A percentile compares a stretch with the other conserved stretches of the same genome.
Evolutionary conservation across 2,797 vertebrate genomes (phyloP).

Genomic region (Xyrichtys novacula): DNA sequence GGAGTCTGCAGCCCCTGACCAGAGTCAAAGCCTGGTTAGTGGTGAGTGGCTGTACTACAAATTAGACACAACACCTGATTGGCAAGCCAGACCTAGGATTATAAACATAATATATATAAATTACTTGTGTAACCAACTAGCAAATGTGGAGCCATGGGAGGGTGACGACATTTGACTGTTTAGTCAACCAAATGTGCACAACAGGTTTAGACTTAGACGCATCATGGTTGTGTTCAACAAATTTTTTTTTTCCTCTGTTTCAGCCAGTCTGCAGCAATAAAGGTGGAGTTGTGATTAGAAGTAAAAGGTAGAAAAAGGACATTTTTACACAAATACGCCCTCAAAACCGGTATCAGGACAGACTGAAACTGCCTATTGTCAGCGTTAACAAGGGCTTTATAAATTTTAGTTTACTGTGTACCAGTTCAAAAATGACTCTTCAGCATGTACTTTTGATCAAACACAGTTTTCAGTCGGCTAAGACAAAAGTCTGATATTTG

Average conservation of each 20-base stretch:
- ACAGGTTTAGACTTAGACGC: background rate
- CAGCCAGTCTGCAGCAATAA: conserved; percentile 12
- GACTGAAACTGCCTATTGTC: conserved; percentile 13
- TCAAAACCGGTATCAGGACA: conserved; percentile 7
- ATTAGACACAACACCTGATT: no score
- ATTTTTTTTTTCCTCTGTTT: background rate
- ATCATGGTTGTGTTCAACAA: background rate
- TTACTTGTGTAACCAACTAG: no score
- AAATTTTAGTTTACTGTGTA: conserved; percentile 13
- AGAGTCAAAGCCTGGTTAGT: no score
- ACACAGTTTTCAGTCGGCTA: conserved; percentile 27
- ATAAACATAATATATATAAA: no score
- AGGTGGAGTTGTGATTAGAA: background rate
- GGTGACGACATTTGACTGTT: no score
- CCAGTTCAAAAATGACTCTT: background rate
- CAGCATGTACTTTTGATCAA: conserved; percentile 11
- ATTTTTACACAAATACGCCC: conserved; percentile 6
- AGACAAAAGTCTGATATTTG: conserved; percentile 36
- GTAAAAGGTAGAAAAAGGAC: no score
- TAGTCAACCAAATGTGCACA: no score
- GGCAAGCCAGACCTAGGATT: no score
- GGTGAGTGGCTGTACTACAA: no score
- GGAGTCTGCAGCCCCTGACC: no score
- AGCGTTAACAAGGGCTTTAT: conserved; percentile 6
- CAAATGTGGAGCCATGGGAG: no score